phyloP scores from a whole-genome alignment of 1,140 invertebrate genomes.

The Ctenoplectra terminalis region DNA sequence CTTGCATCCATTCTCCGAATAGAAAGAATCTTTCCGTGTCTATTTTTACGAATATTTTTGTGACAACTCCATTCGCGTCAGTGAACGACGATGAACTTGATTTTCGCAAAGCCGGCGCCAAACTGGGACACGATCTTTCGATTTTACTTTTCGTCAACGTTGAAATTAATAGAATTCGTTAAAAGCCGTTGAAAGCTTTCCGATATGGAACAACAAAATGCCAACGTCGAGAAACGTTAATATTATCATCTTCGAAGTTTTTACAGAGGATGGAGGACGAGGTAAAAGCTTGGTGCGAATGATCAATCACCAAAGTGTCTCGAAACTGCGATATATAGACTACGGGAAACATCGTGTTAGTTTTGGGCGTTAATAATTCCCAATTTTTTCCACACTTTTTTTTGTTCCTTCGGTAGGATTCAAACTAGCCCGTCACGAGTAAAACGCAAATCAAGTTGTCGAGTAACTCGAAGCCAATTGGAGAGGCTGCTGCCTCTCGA shows the following conservation, averaged over 20 bases:
- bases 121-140: no score
- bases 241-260: conserved; percentile 7
- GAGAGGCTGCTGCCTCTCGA: conserved; percentile 48
- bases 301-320: not conserved
- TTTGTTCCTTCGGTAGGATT: conserved; percentile 30
- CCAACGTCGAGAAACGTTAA: no score
- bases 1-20: not conserved
- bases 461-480: conserved; percentile 48
- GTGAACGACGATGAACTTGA: not conserved
- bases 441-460: conserved; percentile 55
- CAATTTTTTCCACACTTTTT: not conserved
- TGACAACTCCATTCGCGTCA: not conserved
- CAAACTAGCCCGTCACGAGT: conserved; percentile 19
- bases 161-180: conserved; percentile 25
- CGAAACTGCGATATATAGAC: not conserved
- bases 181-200: conserved; percentile 18
- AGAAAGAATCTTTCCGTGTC: not conserved
- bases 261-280: no score
- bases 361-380: not conserved
- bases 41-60: not conserved
- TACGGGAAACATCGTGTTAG: no score
- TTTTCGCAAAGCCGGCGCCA: not conserved
- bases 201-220: not conserved
- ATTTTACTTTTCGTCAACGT: conserved; percentile 3
- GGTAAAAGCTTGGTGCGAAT: not conserved